A percentile compares a stretch with the other conserved stretches of the same genome.
phyloP scores from a whole-genome alignment of 2,113 vertebrate genomes.

The Eurypyga helias region DNA sequence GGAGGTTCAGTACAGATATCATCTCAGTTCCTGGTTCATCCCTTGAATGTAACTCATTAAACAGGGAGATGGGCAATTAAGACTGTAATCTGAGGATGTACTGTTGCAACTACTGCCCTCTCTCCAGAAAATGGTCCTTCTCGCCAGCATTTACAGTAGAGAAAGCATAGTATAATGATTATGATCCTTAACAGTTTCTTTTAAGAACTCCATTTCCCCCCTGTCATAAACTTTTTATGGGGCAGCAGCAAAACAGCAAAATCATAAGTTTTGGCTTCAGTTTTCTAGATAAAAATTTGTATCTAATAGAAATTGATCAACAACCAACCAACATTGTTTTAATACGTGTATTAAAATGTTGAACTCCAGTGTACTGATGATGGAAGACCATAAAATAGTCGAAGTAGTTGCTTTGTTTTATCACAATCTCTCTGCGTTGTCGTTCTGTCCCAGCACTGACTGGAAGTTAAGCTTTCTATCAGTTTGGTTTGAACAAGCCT shows the following conservation, averaged over 20 bases:
- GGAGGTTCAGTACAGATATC: neutral
- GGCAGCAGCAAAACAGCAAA: neutral
- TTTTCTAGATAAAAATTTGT: neutral
- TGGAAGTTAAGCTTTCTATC: neutral
- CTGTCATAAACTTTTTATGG: neutral
- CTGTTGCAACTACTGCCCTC: neutral
- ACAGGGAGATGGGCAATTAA: neutral
- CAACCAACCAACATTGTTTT: neutral
- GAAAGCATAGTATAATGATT: neutral
- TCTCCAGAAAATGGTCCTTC: neutral
- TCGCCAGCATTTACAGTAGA: neutral
- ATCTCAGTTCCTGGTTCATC: neutral
- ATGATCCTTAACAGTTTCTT: neutral
- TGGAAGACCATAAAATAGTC: neutral
- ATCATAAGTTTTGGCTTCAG: neutral
- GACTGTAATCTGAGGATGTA: neutral
- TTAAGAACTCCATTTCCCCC: neutral
- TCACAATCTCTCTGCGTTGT: neutral
- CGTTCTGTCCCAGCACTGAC: neutral
- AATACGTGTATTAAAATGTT: neutral
- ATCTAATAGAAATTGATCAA: neutral
- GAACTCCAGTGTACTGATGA: neutral
- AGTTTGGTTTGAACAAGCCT: neutral
- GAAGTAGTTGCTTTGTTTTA: neutral
- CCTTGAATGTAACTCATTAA: neutral